Base-by-base conservation (phyloP, 2,888 invertebrate species). In the Sabellastarte sp. region DNA sequence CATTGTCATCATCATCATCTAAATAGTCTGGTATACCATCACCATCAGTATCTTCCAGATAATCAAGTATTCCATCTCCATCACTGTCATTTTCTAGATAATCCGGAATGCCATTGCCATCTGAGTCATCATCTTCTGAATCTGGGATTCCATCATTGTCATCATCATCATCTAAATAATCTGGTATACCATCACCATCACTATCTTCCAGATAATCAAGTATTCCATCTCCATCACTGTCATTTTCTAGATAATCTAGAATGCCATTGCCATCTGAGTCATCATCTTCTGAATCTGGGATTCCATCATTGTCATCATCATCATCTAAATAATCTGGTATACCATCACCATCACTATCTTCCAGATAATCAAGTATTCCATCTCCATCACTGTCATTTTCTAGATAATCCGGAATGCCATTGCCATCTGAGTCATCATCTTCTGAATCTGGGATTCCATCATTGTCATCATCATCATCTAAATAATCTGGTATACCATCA, bases 31-130 rank as follows among this genome's bases (percentile, higher is more conserved):
- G 76, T 31, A 78, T 68, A 41, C 71, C 67, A 69, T 60, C 65
- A 26, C 67, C 70, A 59, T 63, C 63, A 55, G 65, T 63, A 24
- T 74, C 69, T 59, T 75, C 73, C 28, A 69, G 70, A 59, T 69
- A 60, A 63, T 73, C 73, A 28, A 70, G 70, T 31, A 72, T 72
- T 30, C 80, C 80, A 69, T 82, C 82, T 15, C 77, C 78, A 70
- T 79, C 77, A 68, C 75, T 72, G 50, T 72, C 70, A n/a, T n/a
- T n/a, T 24, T 71, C 63, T 53, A 53, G 24, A 26, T 53, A 53
- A 26, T 53, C 53, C 5, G 26, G 53, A 26, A 53, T 53, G 24
- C 53, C 53, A 53, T 53, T 26, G 5, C 53, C 53, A 41, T 76
- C 77, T 31, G 29, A 26, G 24, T 61, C 68, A 33, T 72, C 63